Evolutionary conservation across 2,113 vertebrate genomes (phyloP).

Genomic region (Antechinus stuartii): DNA sequence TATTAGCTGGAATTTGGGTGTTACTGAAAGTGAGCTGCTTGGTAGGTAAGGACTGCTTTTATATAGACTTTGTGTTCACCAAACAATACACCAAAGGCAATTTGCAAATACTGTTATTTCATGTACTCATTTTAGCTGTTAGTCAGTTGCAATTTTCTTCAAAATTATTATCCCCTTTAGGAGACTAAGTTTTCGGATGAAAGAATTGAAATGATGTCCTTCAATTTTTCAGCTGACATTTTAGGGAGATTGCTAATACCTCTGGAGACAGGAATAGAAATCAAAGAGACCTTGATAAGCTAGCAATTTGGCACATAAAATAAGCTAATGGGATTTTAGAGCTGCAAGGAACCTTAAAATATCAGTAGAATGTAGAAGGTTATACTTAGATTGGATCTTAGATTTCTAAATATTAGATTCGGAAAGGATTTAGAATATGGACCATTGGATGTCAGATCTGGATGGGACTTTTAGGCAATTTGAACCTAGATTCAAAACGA

Average conservation of each 20-base stretch:
- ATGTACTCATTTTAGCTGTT: background rate
- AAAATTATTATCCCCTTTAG: conserved; percentile 5
- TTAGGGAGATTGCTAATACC: background rate
- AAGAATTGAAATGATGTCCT: background rate
- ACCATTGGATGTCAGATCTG: background rate
- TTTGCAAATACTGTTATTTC: background rate
- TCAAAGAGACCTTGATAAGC: background rate
- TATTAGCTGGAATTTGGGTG: background rate
- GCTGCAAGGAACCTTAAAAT: background rate
- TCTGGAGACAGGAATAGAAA: background rate
- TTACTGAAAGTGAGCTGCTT: background rate
- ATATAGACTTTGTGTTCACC: background rate
- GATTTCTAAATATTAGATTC: background rate
- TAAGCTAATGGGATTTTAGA: background rate
- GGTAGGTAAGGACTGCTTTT: background rate
- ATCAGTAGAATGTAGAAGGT: background rate
- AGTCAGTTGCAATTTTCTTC: background rate
- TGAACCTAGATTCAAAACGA: background rate
- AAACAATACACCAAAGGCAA: background rate
- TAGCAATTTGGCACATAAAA: background rate
- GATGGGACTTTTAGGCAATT: background rate
- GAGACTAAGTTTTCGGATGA: background rate
- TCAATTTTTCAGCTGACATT: background rate
- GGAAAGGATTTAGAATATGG: background rate
- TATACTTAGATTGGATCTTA: background rate